Base-by-base conservation (phyloP, 92 coral and sea anemone species). In the Heteractis magnifica region DNA sequence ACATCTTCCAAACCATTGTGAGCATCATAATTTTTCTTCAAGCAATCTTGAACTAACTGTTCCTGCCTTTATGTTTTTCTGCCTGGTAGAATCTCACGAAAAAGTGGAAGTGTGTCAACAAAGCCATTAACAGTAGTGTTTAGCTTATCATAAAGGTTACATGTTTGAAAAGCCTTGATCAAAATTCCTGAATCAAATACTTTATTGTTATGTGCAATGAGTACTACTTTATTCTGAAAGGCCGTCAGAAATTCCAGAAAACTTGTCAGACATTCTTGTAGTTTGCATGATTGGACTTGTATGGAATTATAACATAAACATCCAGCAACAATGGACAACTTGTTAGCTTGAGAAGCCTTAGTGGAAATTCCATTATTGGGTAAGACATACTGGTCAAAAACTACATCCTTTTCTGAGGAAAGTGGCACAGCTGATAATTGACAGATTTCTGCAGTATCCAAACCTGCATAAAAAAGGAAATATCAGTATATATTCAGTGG, bases 1-100 rank as follows among this genome's bases (percentile, higher is more conserved):
- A 85, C 83, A 78, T 85, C 88, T 21, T 77, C 88, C 65, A 85
- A 83, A 52, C 88, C 83, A 79, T 78, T 85, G 49, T 78, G 88
- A 58, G 83, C 83, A 52, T 78, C 83, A 52, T 85, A 26, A 26
- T 1, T 26, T 26, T 26, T 26, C 34, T 26, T 1, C 34, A 26
- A 1, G 34, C 34, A 26, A 26, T 26, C 34, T 26, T 26, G 34
- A 26, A 26, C 34, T 26, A 26, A 1, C 34, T 26, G 34, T 26
- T 26, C 34, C 34, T 26, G 34, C 1, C 1, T 26, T 0, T 26
- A 26, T 26, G 34, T 26, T 1, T 26, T 26, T n/a, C n/a, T n/a
- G n/a, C n/a, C n/a, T n/a, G n/a, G n/a, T n/a, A n/a, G n/a, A n/a
- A n/a, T n/a, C n/a, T n/a, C n/a, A n/a, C n/a, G n/a, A n/a, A n/a